Conservation (phyloP, 2,113 vertebrate species). For the Syngnathus scovelli region DNA sequence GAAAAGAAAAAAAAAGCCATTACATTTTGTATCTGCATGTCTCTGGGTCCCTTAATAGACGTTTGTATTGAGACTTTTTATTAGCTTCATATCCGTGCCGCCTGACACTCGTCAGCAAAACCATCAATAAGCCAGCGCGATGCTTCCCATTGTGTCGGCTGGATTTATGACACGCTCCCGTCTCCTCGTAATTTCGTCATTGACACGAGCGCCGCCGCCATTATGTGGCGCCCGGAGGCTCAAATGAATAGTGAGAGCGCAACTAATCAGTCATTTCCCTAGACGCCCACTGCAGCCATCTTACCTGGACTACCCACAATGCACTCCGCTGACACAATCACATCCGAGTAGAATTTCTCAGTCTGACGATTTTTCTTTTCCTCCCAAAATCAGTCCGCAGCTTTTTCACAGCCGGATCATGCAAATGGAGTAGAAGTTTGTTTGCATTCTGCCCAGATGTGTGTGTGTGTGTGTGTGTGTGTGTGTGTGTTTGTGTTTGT, state of each 20-base stretch:
- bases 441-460: conserved; percentile 13
- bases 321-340: conserved; percentile 56
- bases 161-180: conserved; percentile 31
- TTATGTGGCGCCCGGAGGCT: conserved; percentile 39
- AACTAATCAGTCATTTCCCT: conserved; percentile 50
- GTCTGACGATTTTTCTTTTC: conserved; percentile 35
- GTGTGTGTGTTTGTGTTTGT: neutral
- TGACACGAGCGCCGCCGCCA: conserved; percentile 23
- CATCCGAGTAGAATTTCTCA: conserved; percentile 65
- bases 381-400: conserved; percentile 51
- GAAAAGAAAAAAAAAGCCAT: conserved; percentile 4
- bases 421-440: conserved; percentile 21
- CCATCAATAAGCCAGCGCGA: conserved; percentile 22
- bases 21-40: conserved; percentile 3
- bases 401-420: conserved; percentile 15
- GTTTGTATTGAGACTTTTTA: conserved; percentile 26
- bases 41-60: neutral
- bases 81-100: conserved; percentile 33
- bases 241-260: conserved; percentile 1
- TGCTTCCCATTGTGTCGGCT: conserved; percentile 15
- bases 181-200: conserved; percentile 39
- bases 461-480: neutral
- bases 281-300: conserved; percentile 22
- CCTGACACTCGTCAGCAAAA: conserved; percentile 21
- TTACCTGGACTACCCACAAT: conserved; percentile 30